phyloP scores from a whole-genome alignment of 2,888 invertebrate species.

The Caenorhabditis sp. region DNA sequence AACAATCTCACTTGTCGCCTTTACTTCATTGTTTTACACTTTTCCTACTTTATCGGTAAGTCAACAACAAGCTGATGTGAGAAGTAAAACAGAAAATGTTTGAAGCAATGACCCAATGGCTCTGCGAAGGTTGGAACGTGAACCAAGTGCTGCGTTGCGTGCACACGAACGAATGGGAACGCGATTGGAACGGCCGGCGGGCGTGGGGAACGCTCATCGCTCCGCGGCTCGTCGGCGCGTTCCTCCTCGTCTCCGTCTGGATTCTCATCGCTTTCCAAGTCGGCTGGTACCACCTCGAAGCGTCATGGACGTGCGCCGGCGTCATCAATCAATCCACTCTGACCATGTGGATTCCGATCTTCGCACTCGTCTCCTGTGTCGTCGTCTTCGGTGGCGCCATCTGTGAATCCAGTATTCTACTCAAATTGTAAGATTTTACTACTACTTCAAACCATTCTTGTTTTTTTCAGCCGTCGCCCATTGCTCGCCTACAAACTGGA shows the following conservation, averaged over 20 bases:
- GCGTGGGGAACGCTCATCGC: slow-evolving; percentile 1
- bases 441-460: too few species aligned
- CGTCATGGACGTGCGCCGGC: slow-evolving; percentile 34
- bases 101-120: slow-evolving; percentile 37
- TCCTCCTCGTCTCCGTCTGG: not conserved
- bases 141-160: slow-evolving; percentile 42
- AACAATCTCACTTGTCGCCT: slow-evolving; percentile 2
- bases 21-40: slow-evolving; percentile 13
- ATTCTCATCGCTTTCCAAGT: slow-evolving; percentile 2
- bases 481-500: slow-evolving; percentile 19
- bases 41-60: slow-evolving; percentile 18
- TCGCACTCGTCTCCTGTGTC: not conserved
- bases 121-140: slow-evolving; percentile 31
- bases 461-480: slow-evolving; percentile 31
- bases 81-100: too few species aligned
- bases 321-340: slow-evolving; percentile 27
- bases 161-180: slow-evolving; percentile 28
- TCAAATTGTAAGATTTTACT: slow-evolving; percentile 24
- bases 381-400: not conserved
- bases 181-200: not conserved
- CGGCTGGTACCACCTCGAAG: slow-evolving; percentile 24
- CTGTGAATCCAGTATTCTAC: slow-evolving; percentile 2
- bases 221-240: slow-evolving; percentile 2
- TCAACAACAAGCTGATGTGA: too few species aligned
- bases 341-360: slow-evolving; percentile 20